Conservation (phyloP, 2,888 invertebrate genomes). For the Andrena chrysosceles region DNA sequence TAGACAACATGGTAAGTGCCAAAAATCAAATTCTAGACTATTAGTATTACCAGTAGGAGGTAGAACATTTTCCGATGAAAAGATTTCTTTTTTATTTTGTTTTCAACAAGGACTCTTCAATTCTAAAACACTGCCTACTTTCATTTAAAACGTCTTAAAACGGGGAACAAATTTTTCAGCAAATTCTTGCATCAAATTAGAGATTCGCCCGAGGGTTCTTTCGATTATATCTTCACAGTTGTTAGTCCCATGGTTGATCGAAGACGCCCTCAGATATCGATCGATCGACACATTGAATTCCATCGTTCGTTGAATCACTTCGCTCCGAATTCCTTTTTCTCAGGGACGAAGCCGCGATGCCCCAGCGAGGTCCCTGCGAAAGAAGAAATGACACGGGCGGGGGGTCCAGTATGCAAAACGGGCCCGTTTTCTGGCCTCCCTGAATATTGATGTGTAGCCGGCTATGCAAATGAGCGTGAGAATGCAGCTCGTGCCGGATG, state of each 20-base stretch:
- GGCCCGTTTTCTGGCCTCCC: slow-evolving; percentile 81
- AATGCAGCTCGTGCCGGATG: slow-evolving; percentile 82
- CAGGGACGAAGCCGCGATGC: slow-evolving; percentile 71
- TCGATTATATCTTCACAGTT: background rate
- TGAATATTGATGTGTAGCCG: slow-evolving; percentile 83
- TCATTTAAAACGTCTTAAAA: too few relatives aligned
- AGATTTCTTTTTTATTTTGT: too few relatives aligned
- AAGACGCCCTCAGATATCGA: slow-evolving; percentile 20
- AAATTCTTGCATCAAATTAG: background rate
- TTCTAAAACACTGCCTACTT: too few relatives aligned
- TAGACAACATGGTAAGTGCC: too few relatives aligned
- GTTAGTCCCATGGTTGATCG: slow-evolving; percentile 10
- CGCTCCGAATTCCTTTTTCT: slow-evolving; percentile 62
- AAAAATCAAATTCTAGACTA: too few relatives aligned
- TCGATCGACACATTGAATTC: slow-evolving; percentile 36
- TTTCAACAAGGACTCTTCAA: too few relatives aligned
- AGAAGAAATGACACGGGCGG: slow-evolving; percentile 79
- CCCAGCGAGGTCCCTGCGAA: slow-evolving; percentile 76
- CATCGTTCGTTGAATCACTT: slow-evolving; percentile 28
- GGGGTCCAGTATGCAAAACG: slow-evolving; percentile 83
- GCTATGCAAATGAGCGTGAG: slow-evolving; percentile 84
- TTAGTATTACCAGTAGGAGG: too few relatives aligned
- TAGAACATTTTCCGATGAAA: too few relatives aligned
- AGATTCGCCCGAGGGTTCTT: background rate
- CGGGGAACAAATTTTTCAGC: background rate